A percentile compares a stretch with the other conserved stretches of the same genome.
These are phyloP conservation scores for Heptranchias perlo DNA, from an alignment of 2,113 vertebrate genomes.

Conservation along the genomic window DNA sequence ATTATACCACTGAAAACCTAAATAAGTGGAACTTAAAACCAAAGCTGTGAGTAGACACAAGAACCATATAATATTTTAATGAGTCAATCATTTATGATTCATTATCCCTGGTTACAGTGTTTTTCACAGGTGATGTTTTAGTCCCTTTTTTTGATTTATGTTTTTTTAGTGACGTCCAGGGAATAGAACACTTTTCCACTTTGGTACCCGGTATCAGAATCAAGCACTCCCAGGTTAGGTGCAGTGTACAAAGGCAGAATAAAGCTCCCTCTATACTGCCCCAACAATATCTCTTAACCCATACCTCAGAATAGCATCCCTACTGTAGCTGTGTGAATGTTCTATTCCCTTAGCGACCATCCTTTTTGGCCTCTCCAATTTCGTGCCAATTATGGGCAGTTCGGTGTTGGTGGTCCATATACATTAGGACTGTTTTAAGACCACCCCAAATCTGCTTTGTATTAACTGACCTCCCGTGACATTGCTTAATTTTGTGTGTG, in stretches of 20 bases:
- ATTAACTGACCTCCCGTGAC: background rate
- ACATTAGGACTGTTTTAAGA: background rate
- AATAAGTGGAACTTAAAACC: slow-evolving; percentile 8
- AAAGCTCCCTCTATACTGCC: background rate
- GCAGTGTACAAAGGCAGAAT: background rate
- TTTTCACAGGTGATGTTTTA: background rate
- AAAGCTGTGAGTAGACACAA: too few relatives aligned
- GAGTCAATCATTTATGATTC: background rate
- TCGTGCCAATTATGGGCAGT: background rate
- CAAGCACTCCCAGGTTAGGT: background rate
- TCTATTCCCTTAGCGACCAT: background rate
- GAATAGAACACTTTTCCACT: background rate
- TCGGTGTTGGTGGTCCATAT: background rate
- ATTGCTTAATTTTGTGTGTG: background rate
- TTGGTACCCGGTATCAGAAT: background rate
- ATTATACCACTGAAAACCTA: background rate
- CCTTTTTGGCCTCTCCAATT: background rate
- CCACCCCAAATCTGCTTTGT: background rate
- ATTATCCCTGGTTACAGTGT: background rate
- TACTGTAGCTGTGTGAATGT: background rate
- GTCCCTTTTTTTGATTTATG: background rate
- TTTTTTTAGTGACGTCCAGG: background rate
- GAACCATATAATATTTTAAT: background rate
- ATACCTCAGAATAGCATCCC: background rate
- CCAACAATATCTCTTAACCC: background rate